These are phyloP conservation scores for Pocillopora grandis DNA, from an alignment of 92 coral and sea anemone species.

Conservation along the genomic window DNA sequence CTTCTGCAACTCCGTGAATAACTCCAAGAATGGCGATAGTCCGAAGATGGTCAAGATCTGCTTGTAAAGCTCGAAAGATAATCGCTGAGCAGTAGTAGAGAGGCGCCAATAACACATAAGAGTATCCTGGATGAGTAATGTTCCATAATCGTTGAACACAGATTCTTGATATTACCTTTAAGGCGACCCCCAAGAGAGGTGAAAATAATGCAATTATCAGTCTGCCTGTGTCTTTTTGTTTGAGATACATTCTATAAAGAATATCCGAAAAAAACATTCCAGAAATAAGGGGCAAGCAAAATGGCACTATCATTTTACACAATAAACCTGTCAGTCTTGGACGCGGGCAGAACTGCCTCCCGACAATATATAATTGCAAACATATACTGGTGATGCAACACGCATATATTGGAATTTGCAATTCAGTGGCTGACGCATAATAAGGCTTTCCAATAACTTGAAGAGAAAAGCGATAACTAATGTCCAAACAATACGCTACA, in stretches of 20 bases:
- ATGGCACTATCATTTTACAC: not conserved
- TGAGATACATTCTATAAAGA: not conserved
- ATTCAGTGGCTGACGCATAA: not conserved
- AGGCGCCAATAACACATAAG: conserved; percentile 18
- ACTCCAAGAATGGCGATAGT: conserved; percentile 14
- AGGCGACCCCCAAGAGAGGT: not conserved
- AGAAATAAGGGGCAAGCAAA: not conserved
- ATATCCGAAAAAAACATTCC: not conserved
- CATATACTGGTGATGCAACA: not conserved
- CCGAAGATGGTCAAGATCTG: not conserved
- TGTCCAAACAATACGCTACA: not conserved
- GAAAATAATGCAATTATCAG: conserved; percentile 13
- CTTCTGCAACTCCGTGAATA: conserved; percentile 24
- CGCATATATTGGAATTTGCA: not conserved
- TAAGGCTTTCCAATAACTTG: not conserved
- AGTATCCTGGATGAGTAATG: conserved; percentile 22
- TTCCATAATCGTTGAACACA: conserved; percentile 15
- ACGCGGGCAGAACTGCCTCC: not conserved
- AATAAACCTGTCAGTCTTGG: not conserved
- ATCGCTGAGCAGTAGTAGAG: conserved; percentile 7
- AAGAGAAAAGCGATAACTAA: not conserved
- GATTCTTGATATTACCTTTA: conserved; percentile 13
- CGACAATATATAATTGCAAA: not conserved
- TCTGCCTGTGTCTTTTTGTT: not conserved
- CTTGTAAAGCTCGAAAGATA: conserved; percentile 21